Evolutionary conservation across 2,888 invertebrate species (phyloP).

Genomic region (Bedellia somnulentella): DNA sequence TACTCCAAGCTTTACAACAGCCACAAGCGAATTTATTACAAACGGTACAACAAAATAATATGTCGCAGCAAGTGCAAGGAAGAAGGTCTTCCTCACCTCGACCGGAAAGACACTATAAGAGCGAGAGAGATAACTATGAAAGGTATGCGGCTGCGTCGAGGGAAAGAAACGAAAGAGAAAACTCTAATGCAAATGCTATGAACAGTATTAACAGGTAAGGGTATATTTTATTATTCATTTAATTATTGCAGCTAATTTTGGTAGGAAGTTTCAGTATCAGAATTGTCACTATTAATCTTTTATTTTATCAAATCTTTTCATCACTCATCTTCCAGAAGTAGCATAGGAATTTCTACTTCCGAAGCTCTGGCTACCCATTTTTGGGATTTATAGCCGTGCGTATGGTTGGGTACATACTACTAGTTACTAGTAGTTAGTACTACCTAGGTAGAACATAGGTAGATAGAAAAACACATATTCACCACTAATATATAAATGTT

Average conservation of each 20-base stretch:
- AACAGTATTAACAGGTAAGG: constrained; percentile 69
- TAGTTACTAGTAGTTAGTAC: too few relatives aligned
- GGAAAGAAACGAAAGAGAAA: constrained; percentile 55
- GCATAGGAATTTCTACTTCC: too few relatives aligned
- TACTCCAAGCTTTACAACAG: constrained; percentile 74
- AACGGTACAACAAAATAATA: constrained; percentile 44
- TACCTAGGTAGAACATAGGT: too few relatives aligned
- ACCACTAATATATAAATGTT: neutral
- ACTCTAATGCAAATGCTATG: constrained; percentile 60
- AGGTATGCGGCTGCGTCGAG: constrained; percentile 45
- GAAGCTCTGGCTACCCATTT: too few relatives aligned
- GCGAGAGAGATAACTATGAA: constrained; percentile 50
- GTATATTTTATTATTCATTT: constrained; percentile 4
- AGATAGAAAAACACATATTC: neutral
- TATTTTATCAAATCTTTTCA: too few relatives aligned
- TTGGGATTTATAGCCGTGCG: too few relatives aligned
- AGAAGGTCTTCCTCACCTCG: constrained; percentile 48
- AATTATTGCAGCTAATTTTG: neutral
- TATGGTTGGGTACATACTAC: too few relatives aligned
- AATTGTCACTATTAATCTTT: too few relatives aligned
- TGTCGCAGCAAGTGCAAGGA: constrained; percentile 49
- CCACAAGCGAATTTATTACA: constrained; percentile 54
- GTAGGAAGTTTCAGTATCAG: too few relatives aligned
- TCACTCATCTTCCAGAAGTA: too few relatives aligned
- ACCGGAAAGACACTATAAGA: constrained; percentile 48